These are phyloP conservation scores for Octonoba sinensis DNA, from an alignment of 2,888 invertebrate genomes.

Conservation along the genomic window DNA sequence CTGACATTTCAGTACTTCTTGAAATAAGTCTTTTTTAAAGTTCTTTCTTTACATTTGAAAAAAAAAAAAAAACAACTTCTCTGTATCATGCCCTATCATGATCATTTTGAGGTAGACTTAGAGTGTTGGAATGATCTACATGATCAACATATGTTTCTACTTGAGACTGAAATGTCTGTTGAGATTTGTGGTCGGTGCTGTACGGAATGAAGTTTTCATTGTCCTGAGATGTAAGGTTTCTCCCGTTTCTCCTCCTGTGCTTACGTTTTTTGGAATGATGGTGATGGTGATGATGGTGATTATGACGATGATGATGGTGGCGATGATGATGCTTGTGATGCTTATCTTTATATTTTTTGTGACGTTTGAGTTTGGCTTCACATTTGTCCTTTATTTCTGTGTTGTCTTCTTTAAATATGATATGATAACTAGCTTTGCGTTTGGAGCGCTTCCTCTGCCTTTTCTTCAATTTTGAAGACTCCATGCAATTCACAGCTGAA, in stretches of 20 bases:
- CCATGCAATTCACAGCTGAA: slow-evolving; percentile 1
- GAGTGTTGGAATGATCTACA: slow-evolving; percentile 51
- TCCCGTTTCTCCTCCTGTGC: slow-evolving; percentile 32
- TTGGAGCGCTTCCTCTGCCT: slow-evolving; percentile 42
- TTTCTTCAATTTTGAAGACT: slow-evolving; percentile 16
- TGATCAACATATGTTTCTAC: slow-evolving; percentile 34
- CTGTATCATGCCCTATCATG: slow-evolving; percentile 36
- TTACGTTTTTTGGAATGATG: slow-evolving; percentile 59
- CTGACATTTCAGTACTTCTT: too few relatives aligned
- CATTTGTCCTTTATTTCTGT: slow-evolving; percentile 24
- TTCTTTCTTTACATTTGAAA: too few relatives aligned
- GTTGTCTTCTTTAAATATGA: slow-evolving; percentile 6
- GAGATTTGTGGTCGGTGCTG: slow-evolving; percentile 21
- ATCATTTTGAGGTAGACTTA: slow-evolving; percentile 51
- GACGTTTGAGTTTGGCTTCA: slow-evolving; percentile 50
- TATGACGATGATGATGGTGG: slow-evolving; percentile 45
- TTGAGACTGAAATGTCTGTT: slow-evolving; percentile 15
- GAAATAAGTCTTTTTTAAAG: too few relatives aligned
- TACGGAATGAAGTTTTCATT: slow-evolving; percentile 32
- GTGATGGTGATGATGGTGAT: slow-evolving; percentile 53
- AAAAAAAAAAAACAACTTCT: slow-evolving; percentile 6
- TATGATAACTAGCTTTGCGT: slow-evolving; percentile 16
- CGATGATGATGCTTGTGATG: slow-evolving; percentile 53
- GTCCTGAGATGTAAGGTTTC: slow-evolving; percentile 29
- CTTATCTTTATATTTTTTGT: slow-evolving; percentile 58